These are phyloP conservation scores for Trissonchulus sp. DNA, from an alignment of 2,888 invertebrate species.

Conservation along the genomic window DNA sequence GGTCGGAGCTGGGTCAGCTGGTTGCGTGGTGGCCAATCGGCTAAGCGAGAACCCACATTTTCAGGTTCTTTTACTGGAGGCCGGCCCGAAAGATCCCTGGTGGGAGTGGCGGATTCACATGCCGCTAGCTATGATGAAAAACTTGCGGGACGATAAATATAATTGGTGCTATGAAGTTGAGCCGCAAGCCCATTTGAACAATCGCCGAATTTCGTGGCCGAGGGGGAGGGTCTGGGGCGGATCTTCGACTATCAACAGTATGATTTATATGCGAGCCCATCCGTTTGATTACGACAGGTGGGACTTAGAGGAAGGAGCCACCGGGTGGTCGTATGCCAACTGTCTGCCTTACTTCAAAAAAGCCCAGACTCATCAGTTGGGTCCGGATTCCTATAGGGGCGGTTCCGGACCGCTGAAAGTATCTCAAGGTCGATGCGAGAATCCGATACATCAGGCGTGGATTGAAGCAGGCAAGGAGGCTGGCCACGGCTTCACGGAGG, in stretches of 20 bases:
- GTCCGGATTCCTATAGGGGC: slow-evolving; percentile 55
- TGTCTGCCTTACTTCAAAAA: slow-evolving; percentile 62
- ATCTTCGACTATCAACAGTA: slow-evolving; percentile 73
- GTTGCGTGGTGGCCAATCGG: no score
- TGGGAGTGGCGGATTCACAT: slow-evolving; percentile 57
- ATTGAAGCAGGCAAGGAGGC: slow-evolving; percentile 50
- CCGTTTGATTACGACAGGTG: slow-evolving; percentile 68
- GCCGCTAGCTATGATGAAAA: slow-evolving; percentile 60
- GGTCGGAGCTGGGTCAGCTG: slow-evolving; percentile 58
- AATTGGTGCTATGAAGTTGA: slow-evolving; percentile 57
- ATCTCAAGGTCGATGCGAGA: slow-evolving; percentile 53
- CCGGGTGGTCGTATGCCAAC: slow-evolving; percentile 65
- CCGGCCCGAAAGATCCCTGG: slow-evolving; percentile 56
- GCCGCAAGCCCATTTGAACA: slow-evolving; percentile 55
- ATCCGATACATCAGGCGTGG: slow-evolving; percentile 55
- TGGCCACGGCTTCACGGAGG: slow-evolving; percentile 54
- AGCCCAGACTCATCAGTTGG: slow-evolving; percentile 1
- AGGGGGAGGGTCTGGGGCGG: slow-evolving; percentile 68
- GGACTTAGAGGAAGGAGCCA: slow-evolving; percentile 62
- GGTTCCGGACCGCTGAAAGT: slow-evolving; percentile 55
- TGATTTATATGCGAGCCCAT: slow-evolving; percentile 70
- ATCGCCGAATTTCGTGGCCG: slow-evolving; percentile 57
- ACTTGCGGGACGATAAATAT: slow-evolving; percentile 50
- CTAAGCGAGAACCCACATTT: slow-evolving; percentile 52
- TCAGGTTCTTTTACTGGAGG: slow-evolving; percentile 54